These are phyloP conservation scores for Gambusia affinis DNA, from an alignment of 2,113 vertebrate species.

Conservation along the genomic window DNA sequence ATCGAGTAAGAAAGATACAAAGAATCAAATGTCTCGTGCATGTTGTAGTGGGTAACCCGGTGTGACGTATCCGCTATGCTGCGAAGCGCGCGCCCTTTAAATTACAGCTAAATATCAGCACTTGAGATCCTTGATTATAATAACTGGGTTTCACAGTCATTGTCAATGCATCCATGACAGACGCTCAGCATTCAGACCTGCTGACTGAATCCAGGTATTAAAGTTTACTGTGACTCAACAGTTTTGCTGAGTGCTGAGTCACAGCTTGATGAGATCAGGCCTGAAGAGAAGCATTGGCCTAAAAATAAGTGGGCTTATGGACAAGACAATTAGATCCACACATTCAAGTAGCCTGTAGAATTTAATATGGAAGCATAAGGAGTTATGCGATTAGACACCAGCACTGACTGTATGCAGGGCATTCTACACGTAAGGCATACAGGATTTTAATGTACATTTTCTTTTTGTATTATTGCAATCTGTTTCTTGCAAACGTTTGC, in stretches of 20 bases:
- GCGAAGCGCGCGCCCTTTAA: background rate
- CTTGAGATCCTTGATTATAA: background rate
- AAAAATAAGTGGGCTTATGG: conserved; percentile 43
- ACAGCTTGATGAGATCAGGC: conserved; percentile 31
- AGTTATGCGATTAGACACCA: too few species aligned
- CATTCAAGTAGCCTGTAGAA: conserved; percentile 22
- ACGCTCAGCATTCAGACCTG: background rate
- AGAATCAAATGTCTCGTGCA: background rate
- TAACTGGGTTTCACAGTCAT: background rate
- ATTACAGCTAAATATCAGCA: background rate
- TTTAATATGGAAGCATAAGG: background rate
- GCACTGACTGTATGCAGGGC: too few species aligned
- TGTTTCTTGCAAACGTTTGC: too few species aligned
- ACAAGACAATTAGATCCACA: conserved; percentile 55
- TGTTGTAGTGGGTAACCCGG: background rate
- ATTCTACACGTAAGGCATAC: too few species aligned
- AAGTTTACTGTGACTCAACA: conserved; percentile 26
- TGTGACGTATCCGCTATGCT: background rate
- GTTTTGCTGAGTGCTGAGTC: conserved; percentile 36
- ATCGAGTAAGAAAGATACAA: conserved; percentile 86
- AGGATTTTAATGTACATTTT: too few species aligned
- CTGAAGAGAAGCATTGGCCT: conserved; percentile 12
- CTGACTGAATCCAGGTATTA: conserved; percentile 8
- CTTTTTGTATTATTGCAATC: too few species aligned
- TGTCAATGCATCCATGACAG: background rate